A percentile compares a stretch with the other conserved stretches of the same genome.
Conservation (phyloP, 2,113 vertebrate genomes). For the Otis tarda region DNA sequence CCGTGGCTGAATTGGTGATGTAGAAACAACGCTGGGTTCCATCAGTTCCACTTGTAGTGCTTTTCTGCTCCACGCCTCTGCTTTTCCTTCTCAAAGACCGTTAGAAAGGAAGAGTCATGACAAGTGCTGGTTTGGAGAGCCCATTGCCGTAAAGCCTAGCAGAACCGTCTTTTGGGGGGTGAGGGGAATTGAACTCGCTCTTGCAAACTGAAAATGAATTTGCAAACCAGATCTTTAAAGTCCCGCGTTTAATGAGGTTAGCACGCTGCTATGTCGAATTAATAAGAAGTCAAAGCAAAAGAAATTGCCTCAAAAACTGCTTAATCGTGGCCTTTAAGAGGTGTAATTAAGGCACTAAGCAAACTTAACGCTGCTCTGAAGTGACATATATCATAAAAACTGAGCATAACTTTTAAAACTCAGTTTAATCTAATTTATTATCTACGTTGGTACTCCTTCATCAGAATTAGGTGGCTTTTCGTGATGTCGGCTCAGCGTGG, state of each 20-base stretch:
- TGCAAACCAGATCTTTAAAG: neutral
- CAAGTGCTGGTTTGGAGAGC: neutral
- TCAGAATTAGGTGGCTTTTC: neutral
- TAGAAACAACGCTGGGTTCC: neutral
- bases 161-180: neutral
- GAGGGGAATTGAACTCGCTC: neutral
- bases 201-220: neutral
- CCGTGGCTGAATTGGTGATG: neutral
- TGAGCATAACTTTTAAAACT: neutral
- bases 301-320: neutral
- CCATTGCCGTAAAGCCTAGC: neutral
- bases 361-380: neutral
- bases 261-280: neutral
- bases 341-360: neutral
- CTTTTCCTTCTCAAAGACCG: neutral
- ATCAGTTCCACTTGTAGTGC: neutral
- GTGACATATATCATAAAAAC: neutral
- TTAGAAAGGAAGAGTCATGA: neutral
- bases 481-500: neutral
- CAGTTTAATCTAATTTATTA: neutral
- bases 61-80: accelerated
- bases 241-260: neutral
- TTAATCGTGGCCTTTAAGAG: neutral
- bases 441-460: neutral
- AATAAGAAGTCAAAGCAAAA: neutral